These are phyloP conservation scores for Pteruthius melanotis DNA, from an alignment of 2,113 vertebrate genomes.

Conservation along the genomic window DNA sequence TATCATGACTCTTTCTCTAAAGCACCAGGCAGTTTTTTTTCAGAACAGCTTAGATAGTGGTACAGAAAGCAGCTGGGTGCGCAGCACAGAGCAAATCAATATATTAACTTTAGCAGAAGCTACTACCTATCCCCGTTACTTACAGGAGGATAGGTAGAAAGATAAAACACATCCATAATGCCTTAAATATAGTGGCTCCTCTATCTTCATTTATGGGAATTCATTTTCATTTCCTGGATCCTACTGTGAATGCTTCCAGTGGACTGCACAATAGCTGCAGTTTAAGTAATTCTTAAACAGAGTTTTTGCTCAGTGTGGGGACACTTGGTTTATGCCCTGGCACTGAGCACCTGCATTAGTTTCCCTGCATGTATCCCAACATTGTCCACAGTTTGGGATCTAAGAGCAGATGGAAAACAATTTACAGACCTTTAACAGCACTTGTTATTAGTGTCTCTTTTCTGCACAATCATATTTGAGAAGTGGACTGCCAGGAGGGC, in stretches of 20 bases:
- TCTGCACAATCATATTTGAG: neutral
- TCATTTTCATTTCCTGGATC: slow-evolving; percentile 62
- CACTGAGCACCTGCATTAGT: neutral
- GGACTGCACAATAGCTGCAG: neutral
- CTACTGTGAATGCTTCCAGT: neutral
- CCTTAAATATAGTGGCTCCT: neutral
- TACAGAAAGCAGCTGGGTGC: neutral
- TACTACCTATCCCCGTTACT: neutral
- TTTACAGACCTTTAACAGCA: neutral
- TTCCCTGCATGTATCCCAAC: neutral
- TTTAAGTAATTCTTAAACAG: neutral
- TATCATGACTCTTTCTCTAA: neutral
- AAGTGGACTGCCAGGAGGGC: neutral
- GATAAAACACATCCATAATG: neutral
- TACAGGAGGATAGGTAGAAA: neutral
- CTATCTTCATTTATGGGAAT: slow-evolving; percentile 53
- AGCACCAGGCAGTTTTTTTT: neutral
- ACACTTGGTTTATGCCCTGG: neutral
- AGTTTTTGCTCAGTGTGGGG: neutral
- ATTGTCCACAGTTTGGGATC: neutral
- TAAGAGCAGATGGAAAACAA: neutral
- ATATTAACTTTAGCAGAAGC: neutral
- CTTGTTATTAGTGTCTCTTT: neutral
- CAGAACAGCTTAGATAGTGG: neutral
- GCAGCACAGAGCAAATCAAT: neutral